Base-by-base conservation (phyloP, 2,797 vertebrate genomes). In the Percopsis omiscomaycus region DNA sequence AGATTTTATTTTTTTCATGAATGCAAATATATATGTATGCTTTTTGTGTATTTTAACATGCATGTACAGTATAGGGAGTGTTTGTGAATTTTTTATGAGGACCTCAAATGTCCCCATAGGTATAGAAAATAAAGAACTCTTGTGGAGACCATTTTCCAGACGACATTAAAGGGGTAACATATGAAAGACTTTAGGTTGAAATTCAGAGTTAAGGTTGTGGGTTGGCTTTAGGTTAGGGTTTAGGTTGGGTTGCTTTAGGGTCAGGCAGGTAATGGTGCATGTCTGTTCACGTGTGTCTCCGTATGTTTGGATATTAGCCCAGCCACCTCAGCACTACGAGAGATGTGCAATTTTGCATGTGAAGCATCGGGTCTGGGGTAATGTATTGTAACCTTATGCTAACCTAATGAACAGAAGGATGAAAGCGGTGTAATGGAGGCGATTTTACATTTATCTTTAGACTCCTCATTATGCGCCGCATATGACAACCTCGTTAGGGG, bases 341-440 rank as follows among this genome's bases (percentile, higher is more conserved):
- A 82, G 85, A 85, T 48, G 0, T 66, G 74, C 74, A 71, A 73
- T 84, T 68, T 60, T 73, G 77, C 65, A 78, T 50, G 55, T 4
- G 50, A 78, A 81, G 78, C 69, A 81, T 42, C 71, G 78, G 79
- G 82, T 73, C 69, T 28, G 69, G 68, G 75, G 86, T 92, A 91
- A 92, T 91, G 88, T 88, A 92, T 92, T 89, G 89, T 88, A 91
- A 92, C 90, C 90, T 90, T 92, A 90, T 89, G 87, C 90, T 92
- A 91, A 94, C 88, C 90, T 92, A 93, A 92, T 92, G 91, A 91
- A 91, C 89, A 89, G 84, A 86, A 86, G 90, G 86, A 89, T 84
- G 91, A 93, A 92, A 89, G 88, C 70, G 75, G 82, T 64, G 86
- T 92, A 92, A 93, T 91, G 87, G 90, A 89, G 88, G 84, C 79